Base-by-base conservation (phyloP, 2,797 vertebrate genomes). In the Simalia tracyae region DNA sequence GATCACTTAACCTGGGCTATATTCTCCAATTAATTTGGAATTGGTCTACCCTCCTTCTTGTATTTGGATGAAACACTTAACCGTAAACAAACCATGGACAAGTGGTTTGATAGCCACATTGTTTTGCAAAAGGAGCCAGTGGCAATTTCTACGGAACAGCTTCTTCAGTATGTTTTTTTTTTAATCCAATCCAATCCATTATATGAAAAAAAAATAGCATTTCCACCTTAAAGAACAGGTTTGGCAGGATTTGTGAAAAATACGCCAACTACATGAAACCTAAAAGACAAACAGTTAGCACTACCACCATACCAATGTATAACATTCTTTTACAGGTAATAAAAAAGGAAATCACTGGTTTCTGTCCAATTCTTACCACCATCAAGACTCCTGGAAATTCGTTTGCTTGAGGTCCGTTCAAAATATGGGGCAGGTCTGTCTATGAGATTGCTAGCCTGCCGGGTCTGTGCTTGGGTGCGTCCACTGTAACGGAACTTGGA, bases 401-500 rank as follows among this genome's bases (percentile, higher is more conserved):
- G 98, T 92, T 99, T 99, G 93, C 99, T 99, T 61, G 99, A 98
- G 0, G 98, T 98, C 50, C 99, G 98, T 12, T 99, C 97, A 46
- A 99, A 99, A 94, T 95, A 96, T 0, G 99, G 99, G 0, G 98
- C 98, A 0, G 99, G 99, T 60, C 99, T 98, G 96, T 99, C 99
- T 94, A 99, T 99, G 95, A 99, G 98, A 91, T 97, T 97, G 97
- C 99, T 99, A 26, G 99, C 99, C 95, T 98, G 95, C 7, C 98
- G 98, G 0, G 98, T 98, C 97, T 99, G 99, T 1, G 98, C 98
- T 96, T 99, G 99, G 0, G 99, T 99, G 9, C 99, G 98, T 2
- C 99, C 99, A 0, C 99, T 99, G 96, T 99, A 99, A 90, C 99
- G 98, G 97, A 99, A 99, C 97, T 99, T 99, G 19, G 99, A 99